Base-by-base conservation (phyloP, 2,888 invertebrate genomes). In the Limenitis camilla region DNA sequence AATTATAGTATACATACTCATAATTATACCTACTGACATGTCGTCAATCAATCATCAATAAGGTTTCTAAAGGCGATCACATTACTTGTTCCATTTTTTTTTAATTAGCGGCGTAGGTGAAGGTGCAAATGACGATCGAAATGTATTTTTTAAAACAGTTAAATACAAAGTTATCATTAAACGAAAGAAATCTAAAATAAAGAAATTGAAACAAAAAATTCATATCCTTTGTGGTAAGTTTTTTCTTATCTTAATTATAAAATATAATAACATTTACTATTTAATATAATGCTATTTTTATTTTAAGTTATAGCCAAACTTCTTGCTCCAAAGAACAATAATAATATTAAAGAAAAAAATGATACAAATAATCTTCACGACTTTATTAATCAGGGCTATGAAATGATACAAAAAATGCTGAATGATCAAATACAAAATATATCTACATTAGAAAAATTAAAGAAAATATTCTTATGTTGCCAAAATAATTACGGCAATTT, bases 171-270 rank as follows among this genome's bases (percentile, higher is more conserved):
- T 60, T 2, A 66, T 61, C 43, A 44, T 77, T 31, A 68, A 65
- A 53, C 48, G 59, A 2, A 76, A 71, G 60, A 71, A 60, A 31
- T 66, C 62, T 30, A 61, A 71, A 50, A 66, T 78, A 10, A 67
- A 67, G 53, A 66, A 63, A 47, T 59, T 81, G 5, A 68, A 65
- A 50, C 62, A 67, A 40, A 71, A 72, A 42, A 55, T 81, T 2
- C 71, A 68, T 56, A 71, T 68, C 2, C 73, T 73, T 6, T 74
- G 72, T 49, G 61, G 82, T 83, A 65, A 73, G 79, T 70, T 49
- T 7, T 19, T 32, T 19, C 27, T 6, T 32, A 19, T 1, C n/a
- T n/a, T n/a, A n/a, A n/a, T n/a, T n/a, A n/a, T n/a, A n/a, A n/a
- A n/a, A n/a, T n/a, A n/a, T n/a, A n/a, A n/a, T n/a, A n/a, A n/a